Conservation (phyloP, 2,888 invertebrate species). For the Pomacea canaliculata region DNA sequence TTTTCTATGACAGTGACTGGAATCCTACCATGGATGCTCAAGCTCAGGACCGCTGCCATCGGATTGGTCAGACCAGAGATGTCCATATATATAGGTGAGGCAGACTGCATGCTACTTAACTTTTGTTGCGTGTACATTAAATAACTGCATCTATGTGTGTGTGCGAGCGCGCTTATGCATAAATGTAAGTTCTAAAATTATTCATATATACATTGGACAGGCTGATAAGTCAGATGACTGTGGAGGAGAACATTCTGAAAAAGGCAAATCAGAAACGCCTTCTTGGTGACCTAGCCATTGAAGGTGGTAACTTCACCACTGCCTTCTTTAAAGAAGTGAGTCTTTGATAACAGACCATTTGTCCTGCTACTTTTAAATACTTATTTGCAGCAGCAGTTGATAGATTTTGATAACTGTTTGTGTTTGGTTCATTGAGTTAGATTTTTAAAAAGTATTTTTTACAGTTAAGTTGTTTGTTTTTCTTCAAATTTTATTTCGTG, state of each 20-base stretch:
- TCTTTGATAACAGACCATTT: neutral
- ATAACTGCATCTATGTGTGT: neutral
- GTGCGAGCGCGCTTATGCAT: too few relatives aligned
- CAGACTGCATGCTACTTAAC: neutral
- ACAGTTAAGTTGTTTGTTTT: too few relatives aligned
- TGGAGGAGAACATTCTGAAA: constrained; percentile 98
- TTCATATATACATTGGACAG: constrained; percentile 71
- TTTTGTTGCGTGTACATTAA: neutral
- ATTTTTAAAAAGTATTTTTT: neutral
- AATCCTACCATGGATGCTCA: constrained; percentile 99
- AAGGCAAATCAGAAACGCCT: constrained; percentile 98
- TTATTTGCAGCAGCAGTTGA: too few relatives aligned
- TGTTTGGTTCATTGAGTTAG: neutral
- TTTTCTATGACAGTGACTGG: constrained; percentile 99
- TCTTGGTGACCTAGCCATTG: constrained; percentile 96
- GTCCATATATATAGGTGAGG: constrained; percentile 91
- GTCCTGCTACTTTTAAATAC: too few relatives aligned
- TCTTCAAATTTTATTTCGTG: too few relatives aligned
- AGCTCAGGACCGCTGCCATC: constrained; percentile 83
- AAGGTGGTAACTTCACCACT: constrained; percentile 98
- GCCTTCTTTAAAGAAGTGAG: constrained; percentile 89
- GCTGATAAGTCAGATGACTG: constrained; percentile 94
- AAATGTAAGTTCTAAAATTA: neutral
- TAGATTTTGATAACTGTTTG: too few relatives aligned
- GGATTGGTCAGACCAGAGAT: constrained; percentile 98